These are phyloP conservation scores for Itoplectis maculator DNA, from an alignment of 2,888 invertebrate species.

Conservation along the genomic window DNA sequence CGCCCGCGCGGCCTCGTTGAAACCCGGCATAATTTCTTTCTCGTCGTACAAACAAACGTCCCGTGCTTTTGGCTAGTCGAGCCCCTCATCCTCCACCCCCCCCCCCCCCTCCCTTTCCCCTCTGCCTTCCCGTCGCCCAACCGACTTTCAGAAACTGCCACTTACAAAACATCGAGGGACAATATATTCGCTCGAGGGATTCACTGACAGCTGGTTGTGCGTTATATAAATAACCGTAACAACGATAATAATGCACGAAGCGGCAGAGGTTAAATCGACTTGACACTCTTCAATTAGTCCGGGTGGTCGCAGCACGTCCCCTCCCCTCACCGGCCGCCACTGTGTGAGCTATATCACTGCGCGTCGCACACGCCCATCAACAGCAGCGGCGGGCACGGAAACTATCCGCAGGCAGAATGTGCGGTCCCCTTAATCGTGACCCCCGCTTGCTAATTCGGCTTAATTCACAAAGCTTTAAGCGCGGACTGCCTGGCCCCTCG, in stretches of 20 bases:
- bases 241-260: conserved; percentile 65
- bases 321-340: conserved; percentile 68
- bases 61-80: conserved; percentile 16
- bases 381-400: background rate
- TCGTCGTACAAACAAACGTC: conserved; percentile 69
- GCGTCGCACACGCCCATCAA: conserved; percentile 20
- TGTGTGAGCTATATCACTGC: conserved; percentile 40
- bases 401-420: background rate
- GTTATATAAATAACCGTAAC: conserved; percentile 75
- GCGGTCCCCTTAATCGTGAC: conserved; percentile 21
- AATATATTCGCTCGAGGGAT: conserved; percentile 19
- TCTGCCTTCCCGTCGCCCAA: too few relatives aligned
- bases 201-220: conserved; percentile 71
- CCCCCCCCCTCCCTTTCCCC: too few relatives aligned
- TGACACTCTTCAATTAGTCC: conserved; percentile 78
- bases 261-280: conserved; percentile 77
- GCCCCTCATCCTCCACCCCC: background rate
- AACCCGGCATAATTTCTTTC: conserved; percentile 73
- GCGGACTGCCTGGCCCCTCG: background rate
- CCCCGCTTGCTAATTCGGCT: conserved; percentile 22
- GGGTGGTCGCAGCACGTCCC: conserved; percentile 66
- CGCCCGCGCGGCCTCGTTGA: conserved; percentile 61
- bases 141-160: too few relatives aligned
- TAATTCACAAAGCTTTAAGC: conserved; percentile 15
- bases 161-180: conserved; percentile 14